These are phyloP conservation scores for Tamias sibiricus DNA, from an alignment of 2,113 vertebrate genomes.

Conservation along the genomic window DNA sequence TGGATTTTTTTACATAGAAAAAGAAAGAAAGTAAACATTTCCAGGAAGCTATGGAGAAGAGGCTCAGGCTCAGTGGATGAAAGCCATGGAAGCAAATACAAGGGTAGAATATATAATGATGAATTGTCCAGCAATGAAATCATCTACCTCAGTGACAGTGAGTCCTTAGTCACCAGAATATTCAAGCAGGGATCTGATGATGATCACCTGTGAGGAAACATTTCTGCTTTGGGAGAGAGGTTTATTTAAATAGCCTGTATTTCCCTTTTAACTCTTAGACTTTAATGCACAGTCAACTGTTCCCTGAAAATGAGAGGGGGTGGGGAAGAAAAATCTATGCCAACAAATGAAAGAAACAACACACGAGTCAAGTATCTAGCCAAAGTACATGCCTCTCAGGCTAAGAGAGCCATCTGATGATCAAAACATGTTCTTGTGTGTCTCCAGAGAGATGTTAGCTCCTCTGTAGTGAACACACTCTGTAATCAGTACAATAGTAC, in stretches of 20 bases:
- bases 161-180: not conserved
- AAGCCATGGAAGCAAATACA: not conserved
- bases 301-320: not conserved
- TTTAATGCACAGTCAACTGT: not conserved
- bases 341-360: not conserved
- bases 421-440: not conserved
- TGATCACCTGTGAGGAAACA: not conserved
- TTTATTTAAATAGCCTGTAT: not conserved
- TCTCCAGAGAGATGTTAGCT: not conserved
- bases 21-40: not conserved
- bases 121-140: not conserved
- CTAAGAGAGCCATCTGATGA: not conserved
- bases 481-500: not conserved
- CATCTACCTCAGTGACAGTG: not conserved
- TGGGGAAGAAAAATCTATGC: not conserved
- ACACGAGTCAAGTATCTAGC: not conserved
- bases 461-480: fast-evolving
- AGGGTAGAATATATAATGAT: not conserved
- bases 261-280: not conserved
- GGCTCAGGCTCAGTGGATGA: not conserved
- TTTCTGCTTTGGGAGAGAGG: not conserved
- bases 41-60: not conserved
- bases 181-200: not conserved
- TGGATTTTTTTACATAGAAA: not conserved
- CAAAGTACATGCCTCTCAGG: not conserved